phyloP scores from a whole-genome alignment of 2,113 vertebrate species.

The Pygoscelis adeliae region DNA sequence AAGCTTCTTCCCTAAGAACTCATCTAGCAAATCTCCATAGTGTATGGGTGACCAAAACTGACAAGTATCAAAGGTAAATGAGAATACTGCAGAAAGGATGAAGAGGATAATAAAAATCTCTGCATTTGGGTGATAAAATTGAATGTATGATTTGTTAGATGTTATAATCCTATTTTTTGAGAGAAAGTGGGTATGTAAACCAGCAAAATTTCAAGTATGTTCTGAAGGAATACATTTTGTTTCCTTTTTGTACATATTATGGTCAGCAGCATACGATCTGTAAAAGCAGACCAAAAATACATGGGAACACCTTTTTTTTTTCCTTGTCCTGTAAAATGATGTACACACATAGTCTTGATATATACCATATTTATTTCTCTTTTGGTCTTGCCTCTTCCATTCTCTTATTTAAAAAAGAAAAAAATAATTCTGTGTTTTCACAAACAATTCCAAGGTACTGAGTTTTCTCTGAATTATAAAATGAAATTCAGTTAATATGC shows the following conservation, averaged over 20 bases:
- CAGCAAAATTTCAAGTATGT: background rate
- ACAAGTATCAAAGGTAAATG: background rate
- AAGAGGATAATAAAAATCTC: background rate
- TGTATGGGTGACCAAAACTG: background rate
- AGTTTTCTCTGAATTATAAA: background rate
- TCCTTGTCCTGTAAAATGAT: background rate
- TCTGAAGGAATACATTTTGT: background rate
- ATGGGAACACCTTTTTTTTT: background rate
- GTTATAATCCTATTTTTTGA: background rate
- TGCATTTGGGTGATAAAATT: background rate
- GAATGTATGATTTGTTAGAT: background rate
- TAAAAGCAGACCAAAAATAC: background rate
- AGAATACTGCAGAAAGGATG: background rate
- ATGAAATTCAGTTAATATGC: background rate
- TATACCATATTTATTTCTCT: background rate
- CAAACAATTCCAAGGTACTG: background rate
- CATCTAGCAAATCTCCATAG: background rate
- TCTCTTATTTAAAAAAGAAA: background rate
- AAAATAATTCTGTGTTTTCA: background rate
- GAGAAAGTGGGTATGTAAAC: background rate
- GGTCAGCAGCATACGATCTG: background rate
- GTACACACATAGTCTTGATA: background rate
- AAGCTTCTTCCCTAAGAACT: background rate
- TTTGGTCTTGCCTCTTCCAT: background rate
- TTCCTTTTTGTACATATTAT: background rate